Evolutionary conservation across 2,113 vertebrate species (phyloP), one percentile per base, ranked within the genome.

Genomic region (Ophiodon elongatus): DNA sequence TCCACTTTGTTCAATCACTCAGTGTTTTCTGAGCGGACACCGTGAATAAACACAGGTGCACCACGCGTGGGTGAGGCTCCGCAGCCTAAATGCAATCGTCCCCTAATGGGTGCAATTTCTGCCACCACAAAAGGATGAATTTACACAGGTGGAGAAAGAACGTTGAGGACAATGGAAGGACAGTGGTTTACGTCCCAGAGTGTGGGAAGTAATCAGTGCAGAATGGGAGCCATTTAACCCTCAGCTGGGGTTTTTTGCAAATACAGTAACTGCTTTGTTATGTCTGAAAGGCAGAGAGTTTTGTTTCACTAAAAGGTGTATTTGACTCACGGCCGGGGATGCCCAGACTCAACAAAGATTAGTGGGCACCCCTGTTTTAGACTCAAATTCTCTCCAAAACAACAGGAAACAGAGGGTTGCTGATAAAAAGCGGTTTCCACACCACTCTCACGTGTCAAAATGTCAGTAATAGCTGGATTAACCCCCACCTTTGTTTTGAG

Each of bases 341-440:
- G 76, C 50, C 62, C 77, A 92, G 89, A 92, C 91, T 90, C 88
- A 94, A 92, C 88, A 94, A 93, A 85, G 89, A 29, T 84, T 91
- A 95, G 92, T 82, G 87, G 80, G 90, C 91, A 89, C 87, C 89
- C 91, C 93, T 96, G 96, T 96, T 96, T 96, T 95, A 94, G 94
- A 91, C 83, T 59, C 41, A 85, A 72, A 82, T 81, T 91, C 89
- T 89, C 92, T 93, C 84, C 91, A 91, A 92, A 95, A 94, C 92
- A 96, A 94, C 95, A 96, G 94, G 93, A 94, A 94, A 92, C 90
- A 89, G 94, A 93, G 88, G 89, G 86, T 87, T 91, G 76, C 59
- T 89, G 94, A 93, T 92, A 76, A 93, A 96, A 92, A 86, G 85
- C 65, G n/a, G 80, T 93, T 93, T 91, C 95, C 93, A 95, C 86